Percentiles rank a stretch among this genome's conserved stretches.
Evolutionary conservation across 2,888 invertebrate genomes (phyloP).

Genomic region (Eupithecia inturbata): DNA sequence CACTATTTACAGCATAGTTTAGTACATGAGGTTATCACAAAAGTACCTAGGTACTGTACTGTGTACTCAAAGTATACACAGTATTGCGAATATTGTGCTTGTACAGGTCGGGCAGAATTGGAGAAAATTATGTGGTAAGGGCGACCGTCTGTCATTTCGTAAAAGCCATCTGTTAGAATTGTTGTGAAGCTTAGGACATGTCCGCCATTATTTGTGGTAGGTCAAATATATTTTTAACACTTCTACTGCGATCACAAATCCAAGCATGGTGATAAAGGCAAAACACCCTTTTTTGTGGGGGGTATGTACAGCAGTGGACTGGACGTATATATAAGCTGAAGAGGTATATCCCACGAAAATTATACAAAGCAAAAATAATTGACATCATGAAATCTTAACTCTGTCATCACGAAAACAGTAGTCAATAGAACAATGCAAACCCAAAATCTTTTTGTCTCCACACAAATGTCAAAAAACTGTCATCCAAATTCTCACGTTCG

Average conservation of each 20-base stretch:
- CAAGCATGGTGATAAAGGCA: no score
- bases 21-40: background rate
- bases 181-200: background rate
- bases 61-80: constrained; percentile 3
- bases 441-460: constrained; percentile 42
- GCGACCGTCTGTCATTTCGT: constrained; percentile 21
- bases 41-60: no score
- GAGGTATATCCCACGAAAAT: background rate
- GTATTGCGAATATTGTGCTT: constrained; percentile 16
- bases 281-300: background rate
- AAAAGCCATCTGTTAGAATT: constrained; percentile 21
- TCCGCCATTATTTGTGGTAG: background rate
- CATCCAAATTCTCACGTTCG: constrained; percentile 52
- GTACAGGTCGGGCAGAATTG: constrained; percentile 22
- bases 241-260: no score
- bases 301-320: background rate
- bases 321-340: background rate
- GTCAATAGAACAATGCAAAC: constrained; percentile 39
- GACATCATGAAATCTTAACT: background rate
- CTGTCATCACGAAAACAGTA: constrained; percentile 9
- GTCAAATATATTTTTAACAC: no score
- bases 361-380: background rate
- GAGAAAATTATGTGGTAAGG: constrained; percentile 19
- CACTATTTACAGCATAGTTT: background rate
- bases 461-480: constrained; percentile 48